Evolutionary conservation across 2,113 vertebrate species (phyloP).

Genomic region (Tapirus terrestris): DNA sequence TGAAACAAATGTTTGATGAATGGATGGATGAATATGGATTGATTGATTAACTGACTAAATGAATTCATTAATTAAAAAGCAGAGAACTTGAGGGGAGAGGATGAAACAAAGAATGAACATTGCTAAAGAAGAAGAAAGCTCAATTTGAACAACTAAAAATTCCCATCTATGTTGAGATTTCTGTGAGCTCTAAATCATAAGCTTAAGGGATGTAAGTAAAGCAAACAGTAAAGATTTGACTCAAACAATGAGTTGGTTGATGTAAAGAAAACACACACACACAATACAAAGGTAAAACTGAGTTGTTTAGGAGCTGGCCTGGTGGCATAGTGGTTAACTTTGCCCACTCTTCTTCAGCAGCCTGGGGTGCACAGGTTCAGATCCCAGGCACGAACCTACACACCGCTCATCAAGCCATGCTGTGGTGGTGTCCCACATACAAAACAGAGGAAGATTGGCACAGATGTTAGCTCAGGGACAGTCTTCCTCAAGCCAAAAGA

Average conservation of each 20-base stretch:
- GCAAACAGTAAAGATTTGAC: neutral
- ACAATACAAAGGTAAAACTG: neutral
- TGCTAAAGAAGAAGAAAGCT: neutral
- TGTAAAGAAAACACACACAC: neutral
- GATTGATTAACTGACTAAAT: neutral
- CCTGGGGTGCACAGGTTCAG: too few relatives aligned
- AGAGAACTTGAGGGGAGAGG: neutral
- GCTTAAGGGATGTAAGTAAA: neutral
- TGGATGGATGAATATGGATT: neutral
- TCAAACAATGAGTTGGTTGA: neutral
- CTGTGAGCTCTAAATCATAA: neutral
- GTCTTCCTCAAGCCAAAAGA: too few relatives aligned
- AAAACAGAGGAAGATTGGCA: too few relatives aligned
- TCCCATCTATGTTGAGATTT: neutral
- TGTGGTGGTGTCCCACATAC: too few relatives aligned
- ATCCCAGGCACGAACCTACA: too few relatives aligned
- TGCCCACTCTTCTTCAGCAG: too few relatives aligned
- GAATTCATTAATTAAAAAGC: neutral
- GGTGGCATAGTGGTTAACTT: too few relatives aligned
- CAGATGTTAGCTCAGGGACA: too few relatives aligned
- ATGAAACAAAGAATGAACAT: conserved; percentile 2
- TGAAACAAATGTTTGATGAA: neutral
- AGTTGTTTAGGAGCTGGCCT: neutral
- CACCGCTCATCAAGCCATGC: too few relatives aligned
- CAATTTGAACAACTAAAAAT: neutral